These are phyloP conservation scores for Antheraea pernyi DNA, from an alignment of 1,140 invertebrate species.

Conservation along the genomic window DNA sequence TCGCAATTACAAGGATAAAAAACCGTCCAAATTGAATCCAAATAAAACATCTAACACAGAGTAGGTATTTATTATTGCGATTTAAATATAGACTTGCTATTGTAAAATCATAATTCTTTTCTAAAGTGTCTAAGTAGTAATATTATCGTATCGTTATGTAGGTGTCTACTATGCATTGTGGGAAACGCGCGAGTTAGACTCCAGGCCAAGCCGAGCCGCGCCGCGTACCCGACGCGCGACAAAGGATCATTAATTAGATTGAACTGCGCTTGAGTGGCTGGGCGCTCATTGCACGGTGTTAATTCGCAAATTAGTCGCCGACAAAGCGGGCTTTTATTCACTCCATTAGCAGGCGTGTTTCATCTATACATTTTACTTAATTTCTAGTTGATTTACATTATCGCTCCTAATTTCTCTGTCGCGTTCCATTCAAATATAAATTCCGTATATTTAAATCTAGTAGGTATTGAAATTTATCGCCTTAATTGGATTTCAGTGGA, in stretches of 20 bases:
- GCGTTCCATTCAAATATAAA: not conserved
- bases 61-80: no score
- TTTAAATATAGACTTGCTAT: no score
- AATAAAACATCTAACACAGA: no score
- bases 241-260: slow-evolving; percentile 70
- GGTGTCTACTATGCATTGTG: slow-evolving; percentile 11
- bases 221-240: slow-evolving; percentile 22
- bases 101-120: no score
- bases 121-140: not conserved
- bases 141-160: not conserved
- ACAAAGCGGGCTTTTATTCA: slow-evolving; percentile 57
- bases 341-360: slow-evolving; percentile 39
- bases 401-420: not conserved
- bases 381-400: slow-evolving; percentile 48
- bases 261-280: slow-evolving; percentile 50
- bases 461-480: not conserved
- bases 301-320: slow-evolving; percentile 66
- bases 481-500: not conserved
- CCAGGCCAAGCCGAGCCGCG: not conserved
- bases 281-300: slow-evolving; percentile 48
- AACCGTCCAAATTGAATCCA: no score
- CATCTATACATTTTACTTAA: slow-evolving; percentile 57
- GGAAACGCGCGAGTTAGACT: slow-evolving; percentile 27
- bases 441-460: not conserved
- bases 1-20: no score